Evolutionary conservation across 2,797 vertebrate genomes (phyloP), one percentile per base, ranked within the genome.

Genomic region (Neosalanx taihuensis): DNA sequence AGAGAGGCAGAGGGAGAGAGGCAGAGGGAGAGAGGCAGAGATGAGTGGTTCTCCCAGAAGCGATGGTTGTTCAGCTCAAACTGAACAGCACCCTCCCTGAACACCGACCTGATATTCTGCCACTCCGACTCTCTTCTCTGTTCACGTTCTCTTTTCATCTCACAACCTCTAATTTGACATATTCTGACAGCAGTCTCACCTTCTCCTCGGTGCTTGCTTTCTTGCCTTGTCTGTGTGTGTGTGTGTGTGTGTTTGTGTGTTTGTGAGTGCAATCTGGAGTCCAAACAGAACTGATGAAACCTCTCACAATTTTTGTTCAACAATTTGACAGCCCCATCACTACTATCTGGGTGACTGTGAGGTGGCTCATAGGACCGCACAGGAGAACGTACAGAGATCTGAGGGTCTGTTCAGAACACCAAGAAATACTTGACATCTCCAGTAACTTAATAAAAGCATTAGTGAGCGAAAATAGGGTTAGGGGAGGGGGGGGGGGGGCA

Each of bases 11-110:
- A 85, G 85, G 87, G 76, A 88, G 86, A 89, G 86, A 90, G 1
- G 7, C 62, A 79, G 84, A 85, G 85, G 87, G 76, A 88, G 86
- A 89, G 86, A 90, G 1, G 23, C 23, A 37, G 64, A 79, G 86
- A 90, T 75, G 85, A 85, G 81, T 86, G 84, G 84, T 92, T 76
- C 78, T 77, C 76, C 63, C 46, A 46, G 71, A 49, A 53, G 66
- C 64, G 56, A 63, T 79, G 80, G 71, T 83, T 83, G 15, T 71
- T 84, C 80, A 76, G 78, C 82, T 84, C 81, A 77, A 73, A 79
- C 74, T 73, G 1, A 53, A 63, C 30, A 35, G 31, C 61, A 77
- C 74, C 53, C 58, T 62, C 62, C 17, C 53, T 10, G 26, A 29
- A 53, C 15, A 66, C 46, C 29, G 18, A 67, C 64, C 31, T 31